Base-by-base conservation (phyloP, 2,113 vertebrate genomes). In the Neolamprologus toae region DNA sequence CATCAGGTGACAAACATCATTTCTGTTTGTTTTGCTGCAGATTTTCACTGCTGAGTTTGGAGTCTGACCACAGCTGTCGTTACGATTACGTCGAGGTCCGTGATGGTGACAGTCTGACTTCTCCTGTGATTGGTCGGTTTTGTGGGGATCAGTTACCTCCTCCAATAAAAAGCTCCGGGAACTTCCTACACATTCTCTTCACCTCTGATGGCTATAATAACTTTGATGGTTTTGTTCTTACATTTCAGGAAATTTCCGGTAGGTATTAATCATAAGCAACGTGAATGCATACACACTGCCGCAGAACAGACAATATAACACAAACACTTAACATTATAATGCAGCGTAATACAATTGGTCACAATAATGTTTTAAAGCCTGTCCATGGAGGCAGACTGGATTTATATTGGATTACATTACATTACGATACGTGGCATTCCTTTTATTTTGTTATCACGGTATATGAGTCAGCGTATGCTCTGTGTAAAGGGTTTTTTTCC, bases 61-160 rank as follows among this genome's bases (percentile, higher is more conserved):
- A 99, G 93, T 97, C 97, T 81, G 98, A 99, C 92, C 97, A 98
- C 83, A 97, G 91, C 96, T 99, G 98, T 90, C 96, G 95, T 19
- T 98, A 98, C 16, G 98, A 99, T 92, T 98, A 97, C 1, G 88
- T 98, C 2, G 98, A 99, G 91, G 89, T 98, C 85, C 97, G 98
- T 1, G 97, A 98, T 3, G 98, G 98, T 4, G 96, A 97, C 85
- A 95, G 92, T 80, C 91, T 97, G 16, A 96, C 95, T 53, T 96
- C 97, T 33, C 96, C 23, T 76, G 95, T 98, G 84, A 97, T 98
- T 95, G 97, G 97, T 54, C 97, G 97, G 47, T 98, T 97, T 93
- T 99, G 98, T 90, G 98, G 98, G 81, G 97, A 97, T 2, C 96
- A 96, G 86, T 95, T 97, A 54, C 98, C 97, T 1, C 94, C 95